Conservation (phyloP, 1,140 invertebrate species). For the Lordiphosa clarofinis region DNA sequence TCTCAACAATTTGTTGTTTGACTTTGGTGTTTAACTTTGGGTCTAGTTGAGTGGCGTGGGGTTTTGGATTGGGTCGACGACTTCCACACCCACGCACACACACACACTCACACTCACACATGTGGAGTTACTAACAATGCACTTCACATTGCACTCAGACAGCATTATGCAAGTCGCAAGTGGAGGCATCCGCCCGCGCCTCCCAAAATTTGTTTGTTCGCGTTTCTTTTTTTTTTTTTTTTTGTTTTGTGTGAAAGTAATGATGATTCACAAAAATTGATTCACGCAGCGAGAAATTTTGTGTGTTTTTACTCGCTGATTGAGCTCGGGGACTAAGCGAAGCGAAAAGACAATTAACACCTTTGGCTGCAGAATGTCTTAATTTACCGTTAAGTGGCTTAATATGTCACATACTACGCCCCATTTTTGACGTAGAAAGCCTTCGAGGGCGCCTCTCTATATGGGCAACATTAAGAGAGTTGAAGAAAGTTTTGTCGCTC, state of each 20-base stretch:
- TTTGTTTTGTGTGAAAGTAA: constrained; percentile 46
- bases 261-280: constrained; percentile 16
- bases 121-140: constrained; percentile 15
- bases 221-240: constrained; percentile 1
- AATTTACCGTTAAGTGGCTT: constrained; percentile 58
- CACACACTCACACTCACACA: constrained; percentile 12
- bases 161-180: constrained; percentile 40
- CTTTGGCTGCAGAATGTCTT: constrained; percentile 42
- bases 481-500: constrained; percentile 42
- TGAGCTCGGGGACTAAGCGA: constrained; percentile 6
- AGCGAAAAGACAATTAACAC: constrained; percentile 56
- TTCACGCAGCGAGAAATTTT: constrained; percentile 12
- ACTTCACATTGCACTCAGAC: constrained; percentile 22
- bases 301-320: constrained; percentile 4
- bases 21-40: constrained; percentile 18
- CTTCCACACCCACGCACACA: constrained; percentile 28
- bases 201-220: constrained; percentile 17
- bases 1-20: constrained; percentile 18
- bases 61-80: constrained; percentile 51
- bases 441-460: constrained; percentile 17
- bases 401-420: constrained; percentile 43
- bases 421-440: constrained; percentile 18
- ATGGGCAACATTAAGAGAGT: constrained; percentile 24
- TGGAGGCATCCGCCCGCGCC: constrained; percentile 9
- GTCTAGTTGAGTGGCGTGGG: constrained; percentile 33